phyloP scores from a whole-genome alignment of 2,888 invertebrate species.

The Lasiommata megera region DNA sequence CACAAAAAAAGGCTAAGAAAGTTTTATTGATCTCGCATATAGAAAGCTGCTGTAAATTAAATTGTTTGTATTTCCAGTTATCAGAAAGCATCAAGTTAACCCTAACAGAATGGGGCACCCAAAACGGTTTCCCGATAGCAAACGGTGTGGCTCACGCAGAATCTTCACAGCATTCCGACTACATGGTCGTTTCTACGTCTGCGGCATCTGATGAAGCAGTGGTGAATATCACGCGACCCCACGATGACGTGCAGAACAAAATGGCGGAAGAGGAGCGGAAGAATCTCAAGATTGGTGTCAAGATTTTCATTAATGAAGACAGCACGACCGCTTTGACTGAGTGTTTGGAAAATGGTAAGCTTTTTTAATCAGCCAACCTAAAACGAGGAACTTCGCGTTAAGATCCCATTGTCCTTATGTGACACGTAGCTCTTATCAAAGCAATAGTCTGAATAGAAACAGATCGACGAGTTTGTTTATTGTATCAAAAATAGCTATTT shows the following conservation, averaged over 20 bases:
- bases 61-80: constrained; percentile 48
- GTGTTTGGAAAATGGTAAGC: constrained; percentile 87
- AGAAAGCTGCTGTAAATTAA: no score
- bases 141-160: constrained; percentile 52
- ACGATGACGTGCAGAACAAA: constrained; percentile 83
- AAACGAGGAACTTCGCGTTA: no score
- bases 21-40: no score
- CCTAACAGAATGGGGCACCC: constrained; percentile 66
- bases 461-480: no score
- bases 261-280: constrained; percentile 86
- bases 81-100: constrained; percentile 77
- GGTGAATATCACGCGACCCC: constrained; percentile 79
- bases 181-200: constrained; percentile 60
- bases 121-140: constrained; percentile 48
- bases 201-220: constrained; percentile 53
- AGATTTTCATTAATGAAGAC: constrained; percentile 90
- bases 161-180: constrained; percentile 50
- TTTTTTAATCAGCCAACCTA: no score
- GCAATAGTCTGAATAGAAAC: no score
- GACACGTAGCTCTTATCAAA: no score
- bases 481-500: no score
- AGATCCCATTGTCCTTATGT: no score
- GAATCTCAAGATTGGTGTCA: constrained; percentile 91
- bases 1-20: no score
- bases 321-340: constrained; percentile 84